Evolutionary conservation across 2,888 invertebrate species (phyloP).

Genomic region (Drosophila cracens): DNA sequence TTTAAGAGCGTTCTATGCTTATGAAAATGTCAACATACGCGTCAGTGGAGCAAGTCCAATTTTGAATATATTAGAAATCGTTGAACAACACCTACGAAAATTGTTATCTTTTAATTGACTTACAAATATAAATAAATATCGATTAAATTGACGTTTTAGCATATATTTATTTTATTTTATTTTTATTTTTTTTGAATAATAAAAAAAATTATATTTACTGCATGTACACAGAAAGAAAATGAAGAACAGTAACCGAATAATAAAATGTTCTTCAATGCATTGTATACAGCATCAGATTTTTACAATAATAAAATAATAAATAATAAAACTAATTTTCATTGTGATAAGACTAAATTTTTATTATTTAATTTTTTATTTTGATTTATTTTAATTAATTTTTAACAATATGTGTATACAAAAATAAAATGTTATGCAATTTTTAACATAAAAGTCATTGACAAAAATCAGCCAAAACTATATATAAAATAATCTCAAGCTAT

Average conservation of each 20-base stretch:
- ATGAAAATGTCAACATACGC: not conserved
- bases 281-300: not conserved
- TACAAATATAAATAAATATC: not conserved
- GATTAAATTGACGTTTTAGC: not conserved
- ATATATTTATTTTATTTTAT: too few relatives aligned
- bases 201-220: not conserved
- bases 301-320: not conserved
- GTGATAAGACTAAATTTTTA: not conserved
- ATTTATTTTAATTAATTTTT: not conserved
- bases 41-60: not conserved
- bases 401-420: not conserved
- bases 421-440: too few relatives aligned
- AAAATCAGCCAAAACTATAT: not conserved
- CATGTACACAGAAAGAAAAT: not conserved
- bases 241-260: not conserved
- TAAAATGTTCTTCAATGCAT: not conserved
- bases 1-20: not conserved
- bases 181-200: too few relatives aligned
- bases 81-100: not conserved
- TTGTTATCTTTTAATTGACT: not conserved
- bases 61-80: constrained; percentile 1
- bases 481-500: not conserved
- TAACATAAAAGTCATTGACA: not conserved
- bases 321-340: not conserved
- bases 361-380: not conserved